Percentiles rank a stretch among this genome's conserved stretches.
Conservation (phyloP, 2,113 vertebrate genomes). For the Saccopteryx bilineata region DNA sequence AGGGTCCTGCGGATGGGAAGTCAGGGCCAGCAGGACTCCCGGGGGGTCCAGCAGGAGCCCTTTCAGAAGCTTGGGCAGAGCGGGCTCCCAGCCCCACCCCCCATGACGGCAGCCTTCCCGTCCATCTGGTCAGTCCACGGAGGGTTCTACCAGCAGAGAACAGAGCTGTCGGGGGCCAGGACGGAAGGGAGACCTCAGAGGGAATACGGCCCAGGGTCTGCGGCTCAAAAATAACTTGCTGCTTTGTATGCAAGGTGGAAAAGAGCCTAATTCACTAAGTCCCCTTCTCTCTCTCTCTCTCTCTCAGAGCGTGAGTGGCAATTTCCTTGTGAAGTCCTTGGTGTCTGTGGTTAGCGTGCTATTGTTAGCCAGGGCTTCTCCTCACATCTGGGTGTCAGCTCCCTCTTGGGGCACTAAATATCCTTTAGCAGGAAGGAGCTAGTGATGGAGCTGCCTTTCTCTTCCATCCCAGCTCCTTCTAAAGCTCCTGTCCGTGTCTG, state of each 20-base stretch:
- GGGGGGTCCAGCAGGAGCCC: background rate
- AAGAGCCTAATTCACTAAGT: background rate
- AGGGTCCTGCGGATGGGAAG: background rate
- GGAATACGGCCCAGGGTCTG: background rate
- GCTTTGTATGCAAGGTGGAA: background rate
- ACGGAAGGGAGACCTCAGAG: background rate
- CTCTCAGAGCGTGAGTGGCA: background rate
- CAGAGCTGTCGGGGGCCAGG: rapidly evolving
- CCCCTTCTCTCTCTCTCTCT: background rate
- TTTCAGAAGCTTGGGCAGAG: background rate
- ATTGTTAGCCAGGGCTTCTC: background rate
- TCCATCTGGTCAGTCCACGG: background rate
- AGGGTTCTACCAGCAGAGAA: rapidly evolving
- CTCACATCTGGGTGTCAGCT: background rate
- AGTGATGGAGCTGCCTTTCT: background rate
- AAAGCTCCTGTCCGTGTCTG: background rate
- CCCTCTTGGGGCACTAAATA: background rate
- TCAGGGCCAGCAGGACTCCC: background rate
- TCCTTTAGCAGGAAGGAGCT: background rate
- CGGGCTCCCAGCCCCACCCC: background rate
- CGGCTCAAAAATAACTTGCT: background rate
- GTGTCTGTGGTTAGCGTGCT: rapidly evolving
- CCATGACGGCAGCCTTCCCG: background rate
- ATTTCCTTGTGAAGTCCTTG: background rate
- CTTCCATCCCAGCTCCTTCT: background rate